Evolutionary conservation across 2,797 vertebrate species (phyloP).

Genomic region (Cephalopachus bancanus): DNA sequence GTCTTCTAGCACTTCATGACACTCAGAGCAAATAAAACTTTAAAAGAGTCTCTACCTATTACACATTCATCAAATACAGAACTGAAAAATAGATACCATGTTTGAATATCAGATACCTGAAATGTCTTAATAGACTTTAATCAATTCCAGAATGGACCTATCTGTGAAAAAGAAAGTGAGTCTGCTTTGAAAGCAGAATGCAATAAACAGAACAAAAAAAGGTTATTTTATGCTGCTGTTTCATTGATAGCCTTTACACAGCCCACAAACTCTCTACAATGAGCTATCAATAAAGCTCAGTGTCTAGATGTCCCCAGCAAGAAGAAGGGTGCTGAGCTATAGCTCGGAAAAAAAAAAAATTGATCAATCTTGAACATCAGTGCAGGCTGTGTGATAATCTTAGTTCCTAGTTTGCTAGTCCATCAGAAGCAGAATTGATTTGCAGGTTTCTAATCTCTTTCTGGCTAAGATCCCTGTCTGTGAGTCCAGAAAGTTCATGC

Average conservation of each 20-base stretch:
- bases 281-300: slow-evolving; percentile 39
- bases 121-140: slow-evolving; percentile 45
- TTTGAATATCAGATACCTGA: slow-evolving; percentile 51
- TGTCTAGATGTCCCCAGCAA: not conserved
- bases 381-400: not conserved
- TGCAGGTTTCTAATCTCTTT: not conserved
- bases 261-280: slow-evolving; percentile 27
- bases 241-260: slow-evolving; percentile 45
- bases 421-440: not conserved
- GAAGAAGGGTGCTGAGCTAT: not conserved
- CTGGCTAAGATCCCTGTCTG: not conserved
- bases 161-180: slow-evolving; percentile 7
- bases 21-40: slow-evolving; percentile 59
- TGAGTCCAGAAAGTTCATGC: not conserved
- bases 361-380: slow-evolving; percentile 11
- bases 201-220: slow-evolving; percentile 61
- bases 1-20: not conserved
- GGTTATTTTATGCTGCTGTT: slow-evolving; percentile 45
- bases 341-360: not conserved
- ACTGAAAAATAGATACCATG: slow-evolving; percentile 10
- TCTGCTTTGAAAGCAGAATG: slow-evolving; percentile 69
- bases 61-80: not conserved
- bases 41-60: not conserved
- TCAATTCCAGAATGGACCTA: slow-evolving; percentile 50
- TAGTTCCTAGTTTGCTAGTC: not conserved